These are phyloP conservation scores for Sarcophaga bullata DNA, from an alignment of 1,140 invertebrate species.

Conservation along the genomic window DNA sequence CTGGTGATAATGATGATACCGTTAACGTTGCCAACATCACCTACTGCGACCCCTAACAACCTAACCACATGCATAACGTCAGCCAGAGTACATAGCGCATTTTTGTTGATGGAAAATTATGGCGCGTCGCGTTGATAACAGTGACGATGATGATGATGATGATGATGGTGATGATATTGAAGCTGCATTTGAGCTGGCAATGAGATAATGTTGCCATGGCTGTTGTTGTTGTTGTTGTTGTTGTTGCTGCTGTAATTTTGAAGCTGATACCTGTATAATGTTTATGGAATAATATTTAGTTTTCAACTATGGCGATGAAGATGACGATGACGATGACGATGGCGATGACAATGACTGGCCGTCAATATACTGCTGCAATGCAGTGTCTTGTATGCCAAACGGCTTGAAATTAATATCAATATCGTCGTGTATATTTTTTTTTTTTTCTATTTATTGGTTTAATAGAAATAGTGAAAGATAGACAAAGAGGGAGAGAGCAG, in stretches of 20 bases:
- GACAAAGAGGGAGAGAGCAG: too few relatives aligned
- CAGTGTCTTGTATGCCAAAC: conserved; percentile 9
- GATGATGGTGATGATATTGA: not conserved
- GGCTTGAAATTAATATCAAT: conserved; percentile 19
- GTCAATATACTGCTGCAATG: not conserved
- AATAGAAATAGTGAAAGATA: too few relatives aligned
- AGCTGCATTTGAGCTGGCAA: not conserved
- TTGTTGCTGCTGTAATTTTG: too few relatives aligned
- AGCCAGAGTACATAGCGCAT: too few relatives aligned
- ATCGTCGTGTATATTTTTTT: not conserved
- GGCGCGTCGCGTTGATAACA: not conserved
- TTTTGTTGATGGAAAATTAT: not conserved
- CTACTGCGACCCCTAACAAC: too few relatives aligned
- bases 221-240: too few relatives aligned
- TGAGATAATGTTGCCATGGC: too few relatives aligned
- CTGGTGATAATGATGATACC: too few relatives aligned
- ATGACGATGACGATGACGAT: not conserved
- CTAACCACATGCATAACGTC: too few relatives aligned
- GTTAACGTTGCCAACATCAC: too few relatives aligned
- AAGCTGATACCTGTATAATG: too few relatives aligned
- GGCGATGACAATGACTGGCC: not conserved
- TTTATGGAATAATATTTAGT: too few relatives aligned
- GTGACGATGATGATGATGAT: not conserved
- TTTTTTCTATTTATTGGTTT: not conserved
- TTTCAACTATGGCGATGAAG: not conserved